Percentiles rank a stretch among this genome's conserved stretches.
Evolutionary conservation across 2,888 invertebrate genomes (phyloP).

Genomic region (Druceiella hillmani): DNA sequence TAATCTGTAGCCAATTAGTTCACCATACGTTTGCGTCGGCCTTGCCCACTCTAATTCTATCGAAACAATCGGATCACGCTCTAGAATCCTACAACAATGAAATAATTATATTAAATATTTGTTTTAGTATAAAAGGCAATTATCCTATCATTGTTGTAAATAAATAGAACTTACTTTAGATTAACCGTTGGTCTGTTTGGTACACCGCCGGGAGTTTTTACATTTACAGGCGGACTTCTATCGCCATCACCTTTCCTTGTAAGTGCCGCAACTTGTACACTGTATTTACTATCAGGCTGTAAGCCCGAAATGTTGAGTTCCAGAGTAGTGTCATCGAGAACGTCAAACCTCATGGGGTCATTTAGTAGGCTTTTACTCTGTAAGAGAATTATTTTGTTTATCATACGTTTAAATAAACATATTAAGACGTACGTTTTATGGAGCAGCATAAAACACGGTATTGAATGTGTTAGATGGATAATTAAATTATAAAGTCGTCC

Average conservation of each 20-base stretch:
- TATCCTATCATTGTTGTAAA: too few relatives aligned
- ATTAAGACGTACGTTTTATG: too few relatives aligned
- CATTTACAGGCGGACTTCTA: conserved; percentile 76
- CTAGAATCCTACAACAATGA: conserved; percentile 61
- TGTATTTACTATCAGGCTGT: conserved; percentile 93
- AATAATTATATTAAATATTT: too few relatives aligned
- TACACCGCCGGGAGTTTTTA: conserved; percentile 91
- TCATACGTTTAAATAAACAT: too few relatives aligned
- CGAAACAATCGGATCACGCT: conserved; percentile 80
- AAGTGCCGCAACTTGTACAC: conserved; percentile 90
- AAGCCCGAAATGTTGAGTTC: conserved; percentile 83
- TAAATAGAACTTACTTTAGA: conserved; percentile 57
- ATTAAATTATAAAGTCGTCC: too few relatives aligned
- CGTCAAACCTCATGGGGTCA: conserved; percentile 83
- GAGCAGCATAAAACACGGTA: too few relatives aligned
- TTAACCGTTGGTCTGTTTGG: conserved; percentile 79
- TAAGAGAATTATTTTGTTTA: conserved; percentile 4
- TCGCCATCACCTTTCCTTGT: conserved; percentile 97
- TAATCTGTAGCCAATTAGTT: conserved; percentile 79
- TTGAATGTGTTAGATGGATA: too few relatives aligned
- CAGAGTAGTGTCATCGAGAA: conserved; percentile 69
- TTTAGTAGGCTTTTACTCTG: conserved; percentile 75
- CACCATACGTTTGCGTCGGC: conserved; percentile 86
- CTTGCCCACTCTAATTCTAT: conserved; percentile 91
- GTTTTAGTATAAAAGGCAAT: too few relatives aligned